Evolutionary conservation across 2,113 vertebrate genomes (phyloP), one percentile per base, ranked within the genome.

Genomic region (Camelus dromedarius): DNA sequence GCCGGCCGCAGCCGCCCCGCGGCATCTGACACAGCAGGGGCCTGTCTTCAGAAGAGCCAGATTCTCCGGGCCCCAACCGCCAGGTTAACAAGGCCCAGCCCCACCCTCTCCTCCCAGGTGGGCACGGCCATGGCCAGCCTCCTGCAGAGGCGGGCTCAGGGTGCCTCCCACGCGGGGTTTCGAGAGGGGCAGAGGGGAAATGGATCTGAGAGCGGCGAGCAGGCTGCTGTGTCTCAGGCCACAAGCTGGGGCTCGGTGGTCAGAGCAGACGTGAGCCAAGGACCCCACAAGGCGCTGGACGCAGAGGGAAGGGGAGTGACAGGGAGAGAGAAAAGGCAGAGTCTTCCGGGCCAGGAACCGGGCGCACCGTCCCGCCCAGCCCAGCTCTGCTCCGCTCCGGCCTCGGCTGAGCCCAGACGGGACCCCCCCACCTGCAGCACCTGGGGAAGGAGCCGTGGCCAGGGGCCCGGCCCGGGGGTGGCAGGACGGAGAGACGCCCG

Each of bases 181-280:
- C 54, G 1, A 3, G 12, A 42, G 6, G 6, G 11, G 24, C 42
- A 7, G 19, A 9, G 0, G 66, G 38, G 1, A 19, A 42, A 8
- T 0, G n/a, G n/a, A 38, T 32, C 60, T 11, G n/a, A 1, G 9
- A 1, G 26, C 18, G 7, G 0, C 42, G 35, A 2, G 2, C 5
- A 0, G 22, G 50, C 76, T 50, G 24, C 1, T 18, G 19, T 6
- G 3, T 22, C 48, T 60, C 62, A 1, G 9, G 26, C 48, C 62
- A 15, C 1, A 0, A 52, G n/a, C 12, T 24, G 50, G 62, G 56
- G 35, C 4, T 13, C 50, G 1, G 8, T 0, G 1, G 32, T 22
- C 32, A 32, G 30, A 13, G 38, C 32, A 35, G 67, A 20, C 6
- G 6, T 0, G 12, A 62, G 24, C 79, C 8, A 3, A 20, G n/a